These are phyloP conservation scores for Strix uralensis DNA, from an alignment of 2,113 vertebrate genomes.

Conservation along the genomic window DNA sequence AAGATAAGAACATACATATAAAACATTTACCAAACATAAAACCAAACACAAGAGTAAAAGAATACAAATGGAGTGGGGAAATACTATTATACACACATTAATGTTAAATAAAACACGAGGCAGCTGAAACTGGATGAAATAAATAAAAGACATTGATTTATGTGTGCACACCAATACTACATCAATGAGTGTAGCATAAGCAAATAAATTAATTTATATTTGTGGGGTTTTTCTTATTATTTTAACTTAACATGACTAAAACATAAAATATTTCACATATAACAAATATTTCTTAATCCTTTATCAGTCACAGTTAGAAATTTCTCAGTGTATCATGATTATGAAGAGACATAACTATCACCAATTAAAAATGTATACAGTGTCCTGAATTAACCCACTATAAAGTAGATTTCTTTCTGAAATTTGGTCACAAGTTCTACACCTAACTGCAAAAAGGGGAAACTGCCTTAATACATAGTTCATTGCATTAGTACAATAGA, in stretches of 20 bases:
- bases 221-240: neutral
- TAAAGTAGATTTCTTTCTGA: neutral
- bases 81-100: neutral
- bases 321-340: neutral
- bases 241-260: neutral
- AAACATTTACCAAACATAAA: constrained; percentile 44
- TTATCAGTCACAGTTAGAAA: neutral
- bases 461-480: neutral
- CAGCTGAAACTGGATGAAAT: neutral
- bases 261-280: neutral
- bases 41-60: constrained; percentile 6
- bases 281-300: neutral
- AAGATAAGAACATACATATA: constrained; percentile 30
- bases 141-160: neutral
- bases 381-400: neutral
- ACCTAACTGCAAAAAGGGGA: neutral
- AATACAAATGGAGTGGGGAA: neutral
- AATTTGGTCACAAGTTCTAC: neutral
- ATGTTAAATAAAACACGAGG: neutral
- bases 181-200: neutral
- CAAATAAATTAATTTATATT: neutral
- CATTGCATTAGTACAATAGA: neutral
- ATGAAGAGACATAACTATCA: neutral
- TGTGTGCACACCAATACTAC: neutral
- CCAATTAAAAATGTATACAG: neutral